A percentile compares a stretch with the other conserved stretches of the same genome.
phyloP scores from a whole-genome alignment of 2,113 vertebrate genomes.

The Glaucidium brasilianum region DNA sequence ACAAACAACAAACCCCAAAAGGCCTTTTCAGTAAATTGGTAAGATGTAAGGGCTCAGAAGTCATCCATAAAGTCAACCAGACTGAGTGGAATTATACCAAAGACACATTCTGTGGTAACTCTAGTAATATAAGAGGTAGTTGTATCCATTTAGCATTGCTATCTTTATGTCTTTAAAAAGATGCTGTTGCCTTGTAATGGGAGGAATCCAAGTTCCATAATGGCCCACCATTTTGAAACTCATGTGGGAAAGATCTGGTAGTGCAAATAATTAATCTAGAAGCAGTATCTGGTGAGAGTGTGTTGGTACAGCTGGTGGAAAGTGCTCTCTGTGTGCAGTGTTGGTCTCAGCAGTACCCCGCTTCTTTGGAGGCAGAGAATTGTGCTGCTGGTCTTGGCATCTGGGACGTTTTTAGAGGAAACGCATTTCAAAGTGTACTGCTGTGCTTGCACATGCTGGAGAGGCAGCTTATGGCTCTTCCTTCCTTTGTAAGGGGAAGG shows the following conservation, averaged over 20 bases:
- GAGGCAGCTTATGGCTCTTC: not conserved
- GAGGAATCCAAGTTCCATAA: not conserved
- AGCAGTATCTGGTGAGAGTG: too few species aligned
- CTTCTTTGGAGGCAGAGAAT: not conserved
- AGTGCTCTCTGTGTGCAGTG: not conserved
- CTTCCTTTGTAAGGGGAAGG: not conserved
- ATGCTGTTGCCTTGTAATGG: rapidly evolving
- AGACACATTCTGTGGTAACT: not conserved
- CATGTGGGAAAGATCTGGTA: not conserved
- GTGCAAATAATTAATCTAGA: not conserved
- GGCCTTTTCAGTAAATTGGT: not conserved
- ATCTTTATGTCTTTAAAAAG: not conserved
- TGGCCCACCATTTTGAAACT: not conserved
- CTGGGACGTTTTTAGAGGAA: not conserved
- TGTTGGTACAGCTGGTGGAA: not conserved
- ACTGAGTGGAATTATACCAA: not conserved
- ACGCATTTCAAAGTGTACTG: not conserved
- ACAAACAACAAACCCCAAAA: not conserved
- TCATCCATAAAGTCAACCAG: not conserved
- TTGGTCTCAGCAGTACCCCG: rapidly evolving
- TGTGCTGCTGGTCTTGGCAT: not conserved
- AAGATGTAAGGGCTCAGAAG: not conserved
- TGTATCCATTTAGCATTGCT: not conserved
- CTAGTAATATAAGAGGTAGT: not conserved
- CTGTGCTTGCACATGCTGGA: not conserved